Base-by-base conservation (phyloP, 23 tunicate genomes). In the Ascidia mentula region DNA sequence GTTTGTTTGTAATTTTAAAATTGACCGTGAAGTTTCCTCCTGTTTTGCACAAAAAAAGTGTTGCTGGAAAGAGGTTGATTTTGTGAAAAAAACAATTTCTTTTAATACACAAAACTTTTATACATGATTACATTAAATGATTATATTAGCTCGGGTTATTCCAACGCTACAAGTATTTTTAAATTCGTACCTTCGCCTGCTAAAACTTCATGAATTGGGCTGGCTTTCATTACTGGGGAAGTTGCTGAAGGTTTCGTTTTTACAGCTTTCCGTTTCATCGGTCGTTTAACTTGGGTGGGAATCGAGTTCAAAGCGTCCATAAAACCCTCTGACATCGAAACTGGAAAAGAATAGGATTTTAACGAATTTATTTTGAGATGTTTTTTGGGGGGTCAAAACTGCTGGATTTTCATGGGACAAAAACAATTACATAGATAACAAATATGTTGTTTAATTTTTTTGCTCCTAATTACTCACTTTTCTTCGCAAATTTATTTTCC, bases 231-330 rank as follows among this genome's bases (percentile, higher is more conserved):
- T 28, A 31, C 36, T n/a, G 34, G 32, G 8, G 89, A 61, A 6
- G 72, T 70, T 26, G 69, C 31, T 15, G 82, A 1, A 3, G 85
- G 40, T 82, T 88, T 88, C 0, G 82, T 38, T 35, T 85, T 85
- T 13, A 24, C 40, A 3, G 46, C 8, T 72, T 77, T 85, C 36
- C 96, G 86, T 72, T 90, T 90, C 12, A 69, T 70, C 17, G 74
- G 69, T 37, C 80, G 45, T 28, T 77, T 82, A 28, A 76, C 85
- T 2, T 74, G 74, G 31, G 39, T 45, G 32, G 89, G 86, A 20
- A 85, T 75, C 3, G 89, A 90, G 53, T 85, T 90, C 4, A 90
- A 73, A 3, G 96, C 96, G 33, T 90, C 96, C 96, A 90, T 90
- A 73, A 90, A 90, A 5, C 89, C 96, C 20, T 77, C 96, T 38